Percentiles rank a stretch among this genome's conserved stretches.
These are phyloP conservation scores for Oplegnathus fasciatus DNA, from an alignment of 2,113 vertebrate species.

Conservation along the genomic window DNA sequence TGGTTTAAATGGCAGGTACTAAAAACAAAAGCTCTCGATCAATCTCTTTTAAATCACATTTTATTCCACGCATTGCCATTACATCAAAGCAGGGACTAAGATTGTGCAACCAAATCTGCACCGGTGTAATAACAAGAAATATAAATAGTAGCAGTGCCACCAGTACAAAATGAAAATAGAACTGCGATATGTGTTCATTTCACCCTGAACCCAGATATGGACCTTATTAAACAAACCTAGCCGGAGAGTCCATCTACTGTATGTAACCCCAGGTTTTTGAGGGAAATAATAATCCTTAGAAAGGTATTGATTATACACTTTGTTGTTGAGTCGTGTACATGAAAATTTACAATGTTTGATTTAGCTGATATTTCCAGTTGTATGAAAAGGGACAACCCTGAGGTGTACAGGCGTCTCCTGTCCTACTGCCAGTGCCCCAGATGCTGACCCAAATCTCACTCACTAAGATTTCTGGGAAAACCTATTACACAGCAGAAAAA, in stretches of 20 bases:
- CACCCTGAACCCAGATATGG: not conserved
- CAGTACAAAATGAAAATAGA: not conserved
- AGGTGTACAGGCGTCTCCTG: constrained; percentile 11
- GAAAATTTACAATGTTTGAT: not conserved
- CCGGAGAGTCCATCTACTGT: not conserved
- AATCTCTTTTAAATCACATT: not conserved
- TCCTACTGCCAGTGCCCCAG: constrained; percentile 55
- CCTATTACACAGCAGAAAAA: constrained; percentile 65
- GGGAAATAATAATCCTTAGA: not conserved
- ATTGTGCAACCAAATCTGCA: not conserved
- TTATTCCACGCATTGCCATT: not conserved
- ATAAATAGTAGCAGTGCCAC: not conserved
- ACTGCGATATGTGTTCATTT: not conserved
- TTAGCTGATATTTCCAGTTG: not conserved
- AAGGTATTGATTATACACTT: not conserved
- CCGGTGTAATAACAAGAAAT: not conserved
- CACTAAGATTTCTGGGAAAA: constrained; percentile 59
- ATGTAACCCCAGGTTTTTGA: not conserved
- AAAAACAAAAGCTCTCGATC: not conserved
- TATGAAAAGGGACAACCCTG: not conserved
- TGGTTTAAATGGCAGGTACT: not conserved
- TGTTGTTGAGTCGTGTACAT: not conserved
- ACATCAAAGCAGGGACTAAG: not conserved
- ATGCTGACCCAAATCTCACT: constrained; percentile 69
- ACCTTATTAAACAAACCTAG: not conserved